These are phyloP conservation scores for Micronycteris hirsuta DNA, from an alignment of 2,113 vertebrate genomes.

Conservation along the genomic window DNA sequence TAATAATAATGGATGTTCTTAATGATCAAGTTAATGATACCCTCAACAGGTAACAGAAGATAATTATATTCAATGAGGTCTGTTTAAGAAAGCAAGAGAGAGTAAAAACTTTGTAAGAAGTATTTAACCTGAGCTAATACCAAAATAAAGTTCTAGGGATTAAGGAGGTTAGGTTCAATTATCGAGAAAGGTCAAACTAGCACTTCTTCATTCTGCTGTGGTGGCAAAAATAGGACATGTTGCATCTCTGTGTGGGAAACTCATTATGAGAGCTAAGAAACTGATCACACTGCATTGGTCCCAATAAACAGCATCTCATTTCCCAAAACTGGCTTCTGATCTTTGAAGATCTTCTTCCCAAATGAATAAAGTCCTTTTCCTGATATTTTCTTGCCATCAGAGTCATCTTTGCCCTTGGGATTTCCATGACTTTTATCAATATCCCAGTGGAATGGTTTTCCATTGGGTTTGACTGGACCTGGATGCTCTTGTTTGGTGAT, in stretches of 20 bases:
- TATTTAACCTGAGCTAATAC: background rate
- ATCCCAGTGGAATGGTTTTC: slow-evolving; percentile 99
- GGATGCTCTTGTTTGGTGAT: slow-evolving; percentile 98
- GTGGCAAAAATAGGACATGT: background rate
- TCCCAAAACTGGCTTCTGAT: background rate
- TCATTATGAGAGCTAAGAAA: background rate
- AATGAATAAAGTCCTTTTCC: background rate
- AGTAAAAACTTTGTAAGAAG: background rate
- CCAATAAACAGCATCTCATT: background rate
- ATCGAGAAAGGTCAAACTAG: background rate
- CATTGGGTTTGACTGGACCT: slow-evolving; percentile 97
- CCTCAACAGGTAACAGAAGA: background rate
- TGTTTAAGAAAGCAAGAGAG: background rate
- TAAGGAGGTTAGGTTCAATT: background rate
- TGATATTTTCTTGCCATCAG: slow-evolving; percentile 76
- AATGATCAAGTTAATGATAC: background rate
- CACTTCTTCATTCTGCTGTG: background rate
- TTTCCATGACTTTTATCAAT: slow-evolving; percentile 99
- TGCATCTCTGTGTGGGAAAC: background rate
- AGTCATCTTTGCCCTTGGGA: slow-evolving; percentile 95
- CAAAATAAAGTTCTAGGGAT: background rate
- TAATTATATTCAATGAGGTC: background rate
- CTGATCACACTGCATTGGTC: background rate
- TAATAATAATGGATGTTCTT: background rate
- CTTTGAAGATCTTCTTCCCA: background rate